These are phyloP conservation scores for Macaria liturata DNA, from an alignment of 2,888 invertebrate species.

Conservation along the genomic window DNA sequence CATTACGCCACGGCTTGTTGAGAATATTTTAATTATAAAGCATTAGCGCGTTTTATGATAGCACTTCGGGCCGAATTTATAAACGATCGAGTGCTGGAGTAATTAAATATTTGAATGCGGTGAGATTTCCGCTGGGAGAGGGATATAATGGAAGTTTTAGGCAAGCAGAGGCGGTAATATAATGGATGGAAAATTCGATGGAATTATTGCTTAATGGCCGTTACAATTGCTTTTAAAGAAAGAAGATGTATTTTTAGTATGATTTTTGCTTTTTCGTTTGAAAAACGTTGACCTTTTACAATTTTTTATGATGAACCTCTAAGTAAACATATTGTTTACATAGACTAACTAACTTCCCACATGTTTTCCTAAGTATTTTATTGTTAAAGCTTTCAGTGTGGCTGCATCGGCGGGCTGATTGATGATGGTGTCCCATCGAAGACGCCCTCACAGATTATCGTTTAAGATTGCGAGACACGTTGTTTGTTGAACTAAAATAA, in stretches of 20 bases:
- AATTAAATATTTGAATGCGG: slow-evolving; percentile 84
- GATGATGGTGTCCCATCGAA: slow-evolving; percentile 53
- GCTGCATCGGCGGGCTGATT: slow-evolving; percentile 50
- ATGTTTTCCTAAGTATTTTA: slow-evolving; percentile 36
- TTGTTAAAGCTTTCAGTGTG: slow-evolving; percentile 41
- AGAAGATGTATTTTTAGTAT: slow-evolving; percentile 56
- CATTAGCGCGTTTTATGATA: slow-evolving; percentile 84
- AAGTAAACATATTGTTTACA: slow-evolving; percentile 17
- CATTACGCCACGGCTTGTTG: slow-evolving; percentile 84
- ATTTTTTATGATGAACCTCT: neutral
- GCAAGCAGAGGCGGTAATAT: slow-evolving; percentile 61
- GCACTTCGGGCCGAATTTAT: slow-evolving; percentile 79
- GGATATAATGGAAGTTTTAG: slow-evolving; percentile 70
- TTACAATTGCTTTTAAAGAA: slow-evolving; percentile 64
- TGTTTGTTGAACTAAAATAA: slow-evolving; percentile 57
- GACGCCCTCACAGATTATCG: slow-evolving; percentile 54
- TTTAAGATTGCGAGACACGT: slow-evolving; percentile 58
- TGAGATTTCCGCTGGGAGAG: slow-evolving; percentile 79
- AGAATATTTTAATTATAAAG: slow-evolving; percentile 84
- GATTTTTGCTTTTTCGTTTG: slow-evolving; percentile 32
- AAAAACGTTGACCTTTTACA: slow-evolving; percentile 2
- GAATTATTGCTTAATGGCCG: slow-evolving; percentile 79
- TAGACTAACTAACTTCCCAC: slow-evolving; percentile 10
- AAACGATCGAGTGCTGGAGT: slow-evolving; percentile 80
- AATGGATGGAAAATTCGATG: slow-evolving; percentile 81